Conservation (phyloP, 2,888 invertebrate genomes). For the Polia nebulosa region DNA sequence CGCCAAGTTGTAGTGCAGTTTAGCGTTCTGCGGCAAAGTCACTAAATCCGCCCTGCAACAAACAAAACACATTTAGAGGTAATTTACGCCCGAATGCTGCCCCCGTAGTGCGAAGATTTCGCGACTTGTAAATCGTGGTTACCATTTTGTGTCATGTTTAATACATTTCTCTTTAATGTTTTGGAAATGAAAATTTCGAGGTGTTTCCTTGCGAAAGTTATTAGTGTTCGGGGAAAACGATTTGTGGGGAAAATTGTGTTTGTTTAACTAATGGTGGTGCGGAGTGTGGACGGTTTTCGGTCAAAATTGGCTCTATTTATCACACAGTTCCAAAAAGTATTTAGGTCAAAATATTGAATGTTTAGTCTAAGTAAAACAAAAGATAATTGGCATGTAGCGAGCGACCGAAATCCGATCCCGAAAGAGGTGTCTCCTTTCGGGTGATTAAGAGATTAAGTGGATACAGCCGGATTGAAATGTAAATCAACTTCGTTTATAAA, state of each 20-base stretch:
- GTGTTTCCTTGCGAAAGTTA: constrained; percentile 54
- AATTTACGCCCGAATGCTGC: constrained; percentile 77
- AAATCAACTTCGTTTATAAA: constrained; percentile 49
- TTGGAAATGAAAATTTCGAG: constrained; percentile 65
- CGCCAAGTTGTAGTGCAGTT: constrained; percentile 97
- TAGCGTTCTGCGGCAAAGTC: constrained; percentile 96
- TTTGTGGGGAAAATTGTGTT: constrained; percentile 57
- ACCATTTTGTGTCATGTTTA: constrained; percentile 62
- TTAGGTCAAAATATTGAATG: constrained; percentile 5
- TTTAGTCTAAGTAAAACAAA: constrained; percentile 28
- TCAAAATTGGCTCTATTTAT: constrained; percentile 42
- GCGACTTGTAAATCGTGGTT: constrained; percentile 72
- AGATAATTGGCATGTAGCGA: constrained; percentile 34
- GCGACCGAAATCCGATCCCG: constrained; percentile 32
- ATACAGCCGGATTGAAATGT: constrained; percentile 42
- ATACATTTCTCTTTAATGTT: constrained; percentile 67
- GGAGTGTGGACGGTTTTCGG: constrained; percentile 19
- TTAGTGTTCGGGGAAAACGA: constrained; percentile 60
- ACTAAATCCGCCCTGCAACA: constrained; percentile 94
- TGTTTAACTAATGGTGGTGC: constrained; percentile 39
- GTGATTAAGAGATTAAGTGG: constrained; percentile 42
- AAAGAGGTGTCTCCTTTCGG: constrained; percentile 35
- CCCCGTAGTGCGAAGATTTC: constrained; percentile 73
- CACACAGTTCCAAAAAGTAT: constrained; percentile 10
- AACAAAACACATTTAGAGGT: constrained; percentile 84